Evolutionary conservation across 2,797 vertebrate species (phyloP), one percentile per base, ranked within the genome.

Genomic region (Coilia nasus): DNA sequence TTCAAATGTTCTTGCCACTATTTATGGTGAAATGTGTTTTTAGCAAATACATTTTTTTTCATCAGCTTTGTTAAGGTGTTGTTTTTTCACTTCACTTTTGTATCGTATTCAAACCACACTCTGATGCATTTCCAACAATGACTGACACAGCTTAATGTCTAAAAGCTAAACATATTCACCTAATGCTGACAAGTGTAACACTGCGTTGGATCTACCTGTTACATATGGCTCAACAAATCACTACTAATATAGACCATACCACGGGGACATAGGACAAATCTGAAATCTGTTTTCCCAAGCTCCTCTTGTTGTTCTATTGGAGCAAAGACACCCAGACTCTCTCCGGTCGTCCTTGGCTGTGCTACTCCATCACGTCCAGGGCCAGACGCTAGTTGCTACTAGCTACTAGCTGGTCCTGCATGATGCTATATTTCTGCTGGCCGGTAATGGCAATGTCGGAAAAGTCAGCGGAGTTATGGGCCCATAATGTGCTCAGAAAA

Each of bases 401-500:
- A 47, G 46, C 46, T 47, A 4, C 46, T 14, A 28, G 0, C 67
- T 41, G 25, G 25, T 67, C 25, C 67, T 35, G 31, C 17, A 6
- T 19, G 31, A 28, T 6, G 67, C 67, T 28, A 41, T 75, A 75
- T 75, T 75, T 75, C 67, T 75, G 67, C 67, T 41, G 67, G 31
- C 67, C 67, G 17, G 28, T 35, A 41, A 75, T 75, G 67, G 31
- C 67, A 75, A 75, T 75, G 67, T 75, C 67, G 35, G 31, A 75
- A 21, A 41, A 75, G 67, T 75, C 67, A 75, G 0, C 31, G 6
- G 15, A 75, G 67, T 75, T 75, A 75, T 41, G 67, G 15, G 67
- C 67, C 17, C 31, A 41, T 75, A 75, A 75, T 75, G 67, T 35
- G 28, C 28, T 35, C 14, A 41, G 67, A 75, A 75, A 75, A 41